phyloP scores from a whole-genome alignment of 2,888 invertebrate species.

The Caenorhabditis sp. region DNA sequence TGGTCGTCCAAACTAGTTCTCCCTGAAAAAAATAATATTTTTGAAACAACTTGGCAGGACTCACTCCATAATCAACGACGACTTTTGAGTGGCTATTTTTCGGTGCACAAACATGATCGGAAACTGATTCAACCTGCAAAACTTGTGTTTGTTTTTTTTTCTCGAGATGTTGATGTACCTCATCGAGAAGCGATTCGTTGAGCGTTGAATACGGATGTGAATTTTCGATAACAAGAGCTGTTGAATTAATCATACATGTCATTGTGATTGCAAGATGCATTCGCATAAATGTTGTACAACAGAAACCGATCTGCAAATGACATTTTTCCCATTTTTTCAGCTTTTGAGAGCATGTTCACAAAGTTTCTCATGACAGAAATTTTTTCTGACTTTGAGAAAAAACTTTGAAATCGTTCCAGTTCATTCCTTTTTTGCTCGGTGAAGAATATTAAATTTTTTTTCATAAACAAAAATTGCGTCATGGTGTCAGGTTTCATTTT shows the following conservation, averaged over 20 bases:
- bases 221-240: slow-evolving; percentile 40
- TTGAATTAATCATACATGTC: slow-evolving; percentile 57
- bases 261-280: slow-evolving; percentile 52
- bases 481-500: too few species aligned
- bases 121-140: slow-evolving; percentile 27
- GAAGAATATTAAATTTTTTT: slow-evolving; percentile 6
- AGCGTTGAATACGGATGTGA: not conserved
- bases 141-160: slow-evolving; percentile 1
- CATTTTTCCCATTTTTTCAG: too few species aligned
- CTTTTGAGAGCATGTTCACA: too few species aligned
- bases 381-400: too few species aligned
- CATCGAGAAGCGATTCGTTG: slow-evolving; percentile 17
- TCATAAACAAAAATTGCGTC: not conserved
- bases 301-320: slow-evolving; percentile 42
- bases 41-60: too few species aligned
- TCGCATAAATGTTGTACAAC: slow-evolving; percentile 49
- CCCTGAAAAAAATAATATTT: slow-evolving; percentile 37
- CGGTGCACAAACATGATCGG: slow-evolving; percentile 23
- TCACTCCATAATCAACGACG: slow-evolving; percentile 49
- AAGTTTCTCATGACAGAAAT: too few species aligned
- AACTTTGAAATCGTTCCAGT: not conserved
- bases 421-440: not conserved
- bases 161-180: slow-evolving; percentile 7
- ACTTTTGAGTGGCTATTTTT: slow-evolving; percentile 30
- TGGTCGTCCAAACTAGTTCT: slow-evolving; percentile 52